Percentiles rank a stretch among this genome's conserved stretches.
Conservation (phyloP, 2,888 invertebrate genomes). For the Gandaritis pyraliata region DNA sequence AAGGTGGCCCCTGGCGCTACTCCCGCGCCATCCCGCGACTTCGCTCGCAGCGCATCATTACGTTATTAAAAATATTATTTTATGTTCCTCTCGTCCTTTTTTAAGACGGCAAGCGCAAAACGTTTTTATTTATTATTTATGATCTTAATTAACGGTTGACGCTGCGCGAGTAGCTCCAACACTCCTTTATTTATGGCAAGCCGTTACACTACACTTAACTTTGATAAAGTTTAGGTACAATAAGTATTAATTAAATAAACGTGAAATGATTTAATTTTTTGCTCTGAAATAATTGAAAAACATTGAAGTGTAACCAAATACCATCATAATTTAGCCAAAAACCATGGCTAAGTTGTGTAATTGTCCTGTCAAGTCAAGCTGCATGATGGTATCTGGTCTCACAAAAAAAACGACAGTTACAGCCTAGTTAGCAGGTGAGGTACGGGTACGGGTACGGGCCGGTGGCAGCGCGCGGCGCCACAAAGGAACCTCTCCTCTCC, state of each 20-base stretch:
- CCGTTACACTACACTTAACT: conserved; percentile 20
- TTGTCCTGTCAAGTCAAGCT: conserved; percentile 5
- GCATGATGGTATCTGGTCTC: conserved; percentile 6
- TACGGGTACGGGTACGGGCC: neutral
- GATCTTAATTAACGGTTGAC: conserved; percentile 58
- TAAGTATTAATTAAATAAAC: conserved; percentile 11
- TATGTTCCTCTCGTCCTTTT: conserved; percentile 51
- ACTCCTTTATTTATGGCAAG: conserved; percentile 27
- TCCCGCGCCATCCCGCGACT: conserved; percentile 12
- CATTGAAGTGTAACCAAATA: neutral
- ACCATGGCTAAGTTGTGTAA: neutral
- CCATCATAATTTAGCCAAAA: neutral
- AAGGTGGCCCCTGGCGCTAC: conserved; percentile 25
- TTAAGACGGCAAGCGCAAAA: conserved; percentile 30
- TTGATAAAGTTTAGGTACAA: conserved; percentile 1
- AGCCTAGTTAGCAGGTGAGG: conserved; percentile 21
- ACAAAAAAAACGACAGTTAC: conserved; percentile 9
- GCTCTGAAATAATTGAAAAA: neutral
- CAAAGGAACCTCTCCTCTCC: conserved; percentile 4
- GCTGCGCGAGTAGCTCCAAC: conserved; percentile 27
- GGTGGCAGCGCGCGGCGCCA: conserved; percentile 8
- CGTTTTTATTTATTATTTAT: conserved; percentile 61
- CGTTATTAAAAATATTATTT: conserved; percentile 61
- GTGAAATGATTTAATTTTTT: neutral
- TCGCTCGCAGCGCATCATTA: conserved; percentile 49